Evolutionary conservation across 2,797 vertebrate species (phyloP).

Genomic region (Acrossocheilus fasciatus): DNA sequence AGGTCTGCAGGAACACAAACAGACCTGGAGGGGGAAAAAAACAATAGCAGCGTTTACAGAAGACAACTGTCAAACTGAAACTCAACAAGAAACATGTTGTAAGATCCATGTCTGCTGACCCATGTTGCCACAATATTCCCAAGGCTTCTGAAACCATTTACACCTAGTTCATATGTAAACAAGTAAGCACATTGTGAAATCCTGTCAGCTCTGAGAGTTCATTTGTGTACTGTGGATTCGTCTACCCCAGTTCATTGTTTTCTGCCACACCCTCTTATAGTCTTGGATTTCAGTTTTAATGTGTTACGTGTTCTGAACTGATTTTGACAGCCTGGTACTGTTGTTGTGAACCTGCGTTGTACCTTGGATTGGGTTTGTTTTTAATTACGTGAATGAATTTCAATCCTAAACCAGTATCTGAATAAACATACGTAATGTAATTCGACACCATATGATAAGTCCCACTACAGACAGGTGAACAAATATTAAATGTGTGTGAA

Average conservation of each 20-base stretch:
- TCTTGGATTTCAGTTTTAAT: neutral
- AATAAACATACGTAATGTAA: neutral
- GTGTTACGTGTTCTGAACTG: neutral
- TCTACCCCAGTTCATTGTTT: neutral
- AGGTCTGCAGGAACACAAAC: constrained; percentile 1
- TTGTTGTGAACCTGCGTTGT: neutral
- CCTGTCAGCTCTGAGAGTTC: neutral
- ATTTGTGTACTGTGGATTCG: neutral
- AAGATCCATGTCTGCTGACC: neutral
- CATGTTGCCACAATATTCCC: neutral
- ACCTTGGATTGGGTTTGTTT: neutral
- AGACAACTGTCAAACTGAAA: neutral
- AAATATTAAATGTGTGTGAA: neutral
- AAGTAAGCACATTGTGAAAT: neutral
- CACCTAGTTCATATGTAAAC: neutral
- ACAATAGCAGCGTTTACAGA: neutral
- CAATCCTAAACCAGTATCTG: neutral
- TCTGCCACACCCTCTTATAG: neutral
- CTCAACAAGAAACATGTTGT: neutral
- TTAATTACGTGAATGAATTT: neutral
- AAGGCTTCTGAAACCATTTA: neutral
- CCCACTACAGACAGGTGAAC: neutral
- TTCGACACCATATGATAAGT: neutral
- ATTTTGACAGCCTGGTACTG: neutral
- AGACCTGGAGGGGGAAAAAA: constrained; percentile 6